phyloP scores from a whole-genome alignment of 1,140 invertebrate species.

The Agraylea sexmaculata region DNA sequence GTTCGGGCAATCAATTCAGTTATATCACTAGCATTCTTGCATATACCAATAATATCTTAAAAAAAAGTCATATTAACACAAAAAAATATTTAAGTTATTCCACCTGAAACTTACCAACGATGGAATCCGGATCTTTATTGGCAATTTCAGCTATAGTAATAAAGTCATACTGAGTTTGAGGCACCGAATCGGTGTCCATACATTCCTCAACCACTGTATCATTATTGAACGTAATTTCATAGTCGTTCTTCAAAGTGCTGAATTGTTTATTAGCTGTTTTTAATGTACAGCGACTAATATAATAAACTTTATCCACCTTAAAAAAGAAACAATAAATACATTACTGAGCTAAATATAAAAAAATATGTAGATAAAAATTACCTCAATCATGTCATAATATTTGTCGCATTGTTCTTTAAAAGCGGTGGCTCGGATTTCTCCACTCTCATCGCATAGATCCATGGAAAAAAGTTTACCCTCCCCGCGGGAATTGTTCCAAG shows the following conservation, averaged over 20 bases:
- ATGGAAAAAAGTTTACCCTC: slow-evolving; percentile 92
- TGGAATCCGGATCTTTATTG: slow-evolving; percentile 48
- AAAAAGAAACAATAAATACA: slow-evolving; percentile 22
- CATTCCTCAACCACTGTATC: slow-evolving; percentile 70
- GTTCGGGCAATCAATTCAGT: slow-evolving; percentile 56
- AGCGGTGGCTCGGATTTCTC: slow-evolving; percentile 89
- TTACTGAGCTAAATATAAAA: slow-evolving; percentile 7
- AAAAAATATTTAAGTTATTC: slow-evolving; percentile 4
- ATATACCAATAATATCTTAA: slow-evolving; percentile 85
- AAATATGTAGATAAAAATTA: slow-evolving; percentile 30
- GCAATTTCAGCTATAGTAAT: slow-evolving; percentile 64
- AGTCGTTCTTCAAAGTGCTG: slow-evolving; percentile 78
- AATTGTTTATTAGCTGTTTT: slow-evolving; percentile 92
- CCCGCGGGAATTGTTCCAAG: slow-evolving; percentile 83
- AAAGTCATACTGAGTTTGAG: slow-evolving; percentile 76
- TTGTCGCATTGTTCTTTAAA: slow-evolving; percentile 87
- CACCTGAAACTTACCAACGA: slow-evolving; percentile 50
- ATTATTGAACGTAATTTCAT: slow-evolving; percentile 84
- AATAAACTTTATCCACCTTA: slow-evolving; percentile 77
- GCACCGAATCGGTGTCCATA: slow-evolving; percentile 49
- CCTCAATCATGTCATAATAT: slow-evolving; percentile 82
- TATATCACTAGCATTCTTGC: slow-evolving; percentile 62
- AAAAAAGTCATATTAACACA: slow-evolving; percentile 22
- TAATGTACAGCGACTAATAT: slow-evolving; percentile 65
- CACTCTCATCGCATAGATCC: slow-evolving; percentile 85